Conservation (phyloP, 2,113 vertebrate genomes). For the Salminus brasiliensis region DNA sequence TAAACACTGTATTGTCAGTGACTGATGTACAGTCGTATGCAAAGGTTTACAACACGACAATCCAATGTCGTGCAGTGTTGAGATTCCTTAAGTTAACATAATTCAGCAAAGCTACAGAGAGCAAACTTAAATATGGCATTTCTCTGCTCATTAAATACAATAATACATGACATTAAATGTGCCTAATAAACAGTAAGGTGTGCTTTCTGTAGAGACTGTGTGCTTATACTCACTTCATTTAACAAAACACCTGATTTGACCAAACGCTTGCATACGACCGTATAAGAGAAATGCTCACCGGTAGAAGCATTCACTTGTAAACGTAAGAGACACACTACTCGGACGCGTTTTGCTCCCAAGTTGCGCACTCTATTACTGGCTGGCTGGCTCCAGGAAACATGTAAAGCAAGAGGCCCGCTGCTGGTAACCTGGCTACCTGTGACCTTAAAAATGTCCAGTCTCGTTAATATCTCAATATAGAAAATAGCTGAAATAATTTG, state of each 20-base stretch:
- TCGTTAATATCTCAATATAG: neutral
- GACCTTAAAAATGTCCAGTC: neutral
- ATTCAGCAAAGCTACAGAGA: too few relatives aligned
- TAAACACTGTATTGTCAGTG: neutral
- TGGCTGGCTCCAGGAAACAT: neutral
- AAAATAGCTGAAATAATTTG: neutral
- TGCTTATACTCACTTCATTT: too few relatives aligned
- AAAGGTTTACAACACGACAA: too few relatives aligned
- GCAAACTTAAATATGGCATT: too few relatives aligned
- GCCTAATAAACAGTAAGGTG: too few relatives aligned
- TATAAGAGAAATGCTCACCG: constrained; percentile 6
- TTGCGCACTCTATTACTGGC: neutral
- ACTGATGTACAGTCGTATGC: neutral
- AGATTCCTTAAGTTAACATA: too few relatives aligned
- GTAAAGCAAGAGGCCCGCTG: neutral
- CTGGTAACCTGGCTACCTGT: neutral
- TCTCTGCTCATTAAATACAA: too few relatives aligned
- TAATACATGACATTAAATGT: too few relatives aligned
- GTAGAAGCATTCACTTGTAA: constrained; percentile 15
- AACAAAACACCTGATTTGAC: too few relatives aligned
- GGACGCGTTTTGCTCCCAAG: neutral
- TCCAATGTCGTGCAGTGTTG: too few relatives aligned
- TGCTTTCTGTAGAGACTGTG: too few relatives aligned
- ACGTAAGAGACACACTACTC: constrained; percentile 1
- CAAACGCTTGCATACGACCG: too few relatives aligned